Conservation (phyloP, 1,140 invertebrate genomes). For the Nebria ingens region DNA sequence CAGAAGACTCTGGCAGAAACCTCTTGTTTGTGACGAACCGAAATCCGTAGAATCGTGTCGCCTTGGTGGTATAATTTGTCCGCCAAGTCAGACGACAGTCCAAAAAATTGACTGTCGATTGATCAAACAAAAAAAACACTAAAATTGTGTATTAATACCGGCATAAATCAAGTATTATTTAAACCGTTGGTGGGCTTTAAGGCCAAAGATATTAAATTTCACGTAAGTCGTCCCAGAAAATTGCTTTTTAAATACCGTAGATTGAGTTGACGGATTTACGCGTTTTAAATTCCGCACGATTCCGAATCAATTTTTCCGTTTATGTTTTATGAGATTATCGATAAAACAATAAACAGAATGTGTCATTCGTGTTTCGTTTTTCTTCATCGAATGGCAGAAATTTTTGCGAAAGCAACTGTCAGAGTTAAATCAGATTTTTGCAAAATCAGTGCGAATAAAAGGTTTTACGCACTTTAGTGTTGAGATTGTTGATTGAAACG, state of each 20-base stretch:
- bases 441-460: background rate
- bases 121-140: slow-evolving; percentile 27
- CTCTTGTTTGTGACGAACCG: slow-evolving; percentile 26
- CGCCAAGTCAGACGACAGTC: slow-evolving; percentile 16
- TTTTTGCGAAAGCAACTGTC: background rate
- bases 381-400: background rate
- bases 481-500: no score
- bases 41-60: background rate
- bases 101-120: slow-evolving; percentile 28
- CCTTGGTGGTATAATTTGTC: slow-evolving; percentile 9
- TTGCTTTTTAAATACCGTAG: background rate
- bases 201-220: slow-evolving; percentile 26
- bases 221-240: slow-evolving; percentile 25
- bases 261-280: background rate
- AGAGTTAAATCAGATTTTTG: background rate
- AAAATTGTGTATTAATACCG: slow-evolving; percentile 21
- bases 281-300: background rate
- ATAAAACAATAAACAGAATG: background rate
- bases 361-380: background rate
- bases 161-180: slow-evolving; percentile 23
- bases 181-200: slow-evolving; percentile 17
- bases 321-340: background rate
- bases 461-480: slow-evolving; percentile 2
- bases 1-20: slow-evolving; percentile 32
- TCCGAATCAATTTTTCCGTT: background rate